Evolutionary conservation across 2,797 vertebrate species (phyloP).

Genomic region (Oreortyx pictus): DNA sequence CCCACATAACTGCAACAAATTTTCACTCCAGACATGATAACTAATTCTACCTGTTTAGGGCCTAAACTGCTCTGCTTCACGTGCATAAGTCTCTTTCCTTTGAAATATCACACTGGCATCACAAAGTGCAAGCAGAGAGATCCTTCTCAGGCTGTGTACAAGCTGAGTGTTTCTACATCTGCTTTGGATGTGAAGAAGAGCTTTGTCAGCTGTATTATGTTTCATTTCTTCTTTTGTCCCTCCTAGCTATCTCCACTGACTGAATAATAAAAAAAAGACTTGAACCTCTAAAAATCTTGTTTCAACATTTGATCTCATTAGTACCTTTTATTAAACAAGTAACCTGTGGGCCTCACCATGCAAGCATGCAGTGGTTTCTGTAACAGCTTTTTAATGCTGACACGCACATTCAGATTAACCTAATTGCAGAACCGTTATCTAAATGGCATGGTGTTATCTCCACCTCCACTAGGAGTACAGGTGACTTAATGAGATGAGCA

Average conservation of each 20-base stretch:
- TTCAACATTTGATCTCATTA: background rate
- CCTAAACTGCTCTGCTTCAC: background rate
- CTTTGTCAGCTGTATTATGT: background rate
- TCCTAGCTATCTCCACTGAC: background rate
- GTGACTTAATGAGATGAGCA: constrained; percentile 26
- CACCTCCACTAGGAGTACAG: background rate
- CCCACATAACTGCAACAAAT: background rate
- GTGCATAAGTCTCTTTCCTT: background rate
- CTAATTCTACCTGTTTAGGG: background rate
- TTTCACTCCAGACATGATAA: background rate
- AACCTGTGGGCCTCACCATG: background rate
- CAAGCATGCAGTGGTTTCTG: background rate
- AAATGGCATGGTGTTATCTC: constrained; percentile 20
- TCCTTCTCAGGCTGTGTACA: background rate
- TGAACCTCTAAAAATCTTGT: background rate
- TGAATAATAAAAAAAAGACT: background rate
- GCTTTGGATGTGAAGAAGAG: background rate
- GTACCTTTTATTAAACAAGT: background rate
- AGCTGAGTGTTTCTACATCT: background rate
- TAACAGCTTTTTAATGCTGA: constrained; percentile 8
- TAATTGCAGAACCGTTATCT: constrained; percentile 48
- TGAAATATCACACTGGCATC: background rate
- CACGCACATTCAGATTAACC: background rate
- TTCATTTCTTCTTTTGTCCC: background rate
- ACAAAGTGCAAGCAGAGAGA: background rate